Conservation (phyloP, 2,113 vertebrate genomes). For the Athene cunicularia region DNA sequence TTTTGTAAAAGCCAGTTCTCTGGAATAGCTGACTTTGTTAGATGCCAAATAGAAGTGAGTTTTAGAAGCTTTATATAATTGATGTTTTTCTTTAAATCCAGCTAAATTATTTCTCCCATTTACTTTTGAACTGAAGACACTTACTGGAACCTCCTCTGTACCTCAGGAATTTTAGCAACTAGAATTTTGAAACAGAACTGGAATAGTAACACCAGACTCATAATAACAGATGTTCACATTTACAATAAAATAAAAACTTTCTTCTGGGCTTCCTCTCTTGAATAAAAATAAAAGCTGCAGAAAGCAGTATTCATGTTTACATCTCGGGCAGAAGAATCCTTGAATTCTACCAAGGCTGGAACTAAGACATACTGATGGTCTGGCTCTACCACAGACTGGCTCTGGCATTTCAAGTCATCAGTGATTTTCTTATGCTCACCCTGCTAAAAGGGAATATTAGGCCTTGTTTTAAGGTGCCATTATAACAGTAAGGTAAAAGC, state of each 20-base stretch:
- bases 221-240: slow-evolving; percentile 64
- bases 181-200: slow-evolving; percentile 52
- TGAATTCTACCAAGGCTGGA: not conserved
- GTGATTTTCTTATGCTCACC: not conserved
- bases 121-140: slow-evolving; percentile 19
- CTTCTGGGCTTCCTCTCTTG: not conserved
- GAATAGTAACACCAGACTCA: slow-evolving; percentile 17
- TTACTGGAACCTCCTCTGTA: slow-evolving; percentile 46
- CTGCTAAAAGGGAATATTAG: not conserved
- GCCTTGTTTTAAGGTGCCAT: not conserved
- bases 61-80: slow-evolving; percentile 10
- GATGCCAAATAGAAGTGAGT: not conserved
- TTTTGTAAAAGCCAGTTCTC: not conserved
- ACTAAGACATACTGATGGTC: not conserved
- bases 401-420: not conserved
- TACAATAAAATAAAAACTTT: slow-evolving; percentile 3
- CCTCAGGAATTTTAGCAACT: slow-evolving; percentile 45
- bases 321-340: not conserved
- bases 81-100: slow-evolving; percentile 28
- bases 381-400: not conserved
- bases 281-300: slow-evolving; percentile 40
- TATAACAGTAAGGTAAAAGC: not conserved
- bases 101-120: slow-evolving; percentile 2
- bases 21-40: not conserved
- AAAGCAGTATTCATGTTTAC: not conserved